Evolutionary conservation across 2,113 vertebrate genomes (phyloP), one percentile per base, ranked within the genome.

Genomic region (Leucopsar rothschildi): DNA sequence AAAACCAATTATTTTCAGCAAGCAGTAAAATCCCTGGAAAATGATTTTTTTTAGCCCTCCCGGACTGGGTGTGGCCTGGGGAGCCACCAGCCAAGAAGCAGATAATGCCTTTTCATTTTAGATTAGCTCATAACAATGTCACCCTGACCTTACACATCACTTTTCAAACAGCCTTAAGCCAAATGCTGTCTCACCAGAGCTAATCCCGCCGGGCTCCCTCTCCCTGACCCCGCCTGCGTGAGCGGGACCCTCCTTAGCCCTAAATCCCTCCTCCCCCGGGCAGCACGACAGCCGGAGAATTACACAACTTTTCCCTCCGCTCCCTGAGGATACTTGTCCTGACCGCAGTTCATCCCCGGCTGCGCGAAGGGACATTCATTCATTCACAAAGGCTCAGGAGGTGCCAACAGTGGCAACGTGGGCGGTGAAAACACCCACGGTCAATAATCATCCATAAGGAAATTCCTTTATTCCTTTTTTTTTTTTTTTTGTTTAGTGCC

Each of bases 121-220:
- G 80, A 65, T 57, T 0, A 65, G 86, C 85, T 76, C 45, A 6
- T 0, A 55, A 89, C 94, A 91, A 90, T 53, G 81, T 92, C 89
- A 85, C 31, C 49, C 86, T 6, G 93, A 92, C 91, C 84, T 87
- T 20, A n/a, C 37, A 61, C 49, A 76, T 29, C 91, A 52, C 92
- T 81, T 89, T 45, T 61, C 17, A 5, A 85, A 15, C 12, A 47
- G 91, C 93, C 89, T 87, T 94, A 92, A 93, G 85, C 78, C 61
- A 33, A 72, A 40, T 1, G 37, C 72, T 4, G 7, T 6, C 90
- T 93, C 95, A 55, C 40, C 55, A 33, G 31, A 40, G 68, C 42
- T 95, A 76, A 94, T 61, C 78, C 22, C 15, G 55, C 45, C 15
- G 0, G 22, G 75, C 50, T 45, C 47, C 59, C 59, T 31, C 8